Conservation (phyloP, 2,888 invertebrate species). For the Drosophila austrosaltans region DNA sequence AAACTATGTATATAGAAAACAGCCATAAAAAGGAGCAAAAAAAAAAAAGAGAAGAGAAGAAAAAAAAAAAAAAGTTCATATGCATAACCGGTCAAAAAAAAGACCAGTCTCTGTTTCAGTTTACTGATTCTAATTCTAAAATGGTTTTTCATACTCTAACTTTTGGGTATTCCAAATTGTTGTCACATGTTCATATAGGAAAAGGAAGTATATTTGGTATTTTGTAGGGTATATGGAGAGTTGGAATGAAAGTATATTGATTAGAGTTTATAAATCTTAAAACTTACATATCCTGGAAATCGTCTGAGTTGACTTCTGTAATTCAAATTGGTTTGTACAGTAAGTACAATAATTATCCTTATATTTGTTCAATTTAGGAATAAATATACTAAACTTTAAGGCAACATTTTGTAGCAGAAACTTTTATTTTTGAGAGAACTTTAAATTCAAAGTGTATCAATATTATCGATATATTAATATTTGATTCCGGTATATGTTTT, state of each 20-base stretch:
- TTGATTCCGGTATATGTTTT: background rate
- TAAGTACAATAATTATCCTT: too few species aligned
- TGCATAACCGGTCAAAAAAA: conserved; percentile 70
- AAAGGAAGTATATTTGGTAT: conserved; percentile 27
- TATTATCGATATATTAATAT: background rate
- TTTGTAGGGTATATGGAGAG: conserved; percentile 10
- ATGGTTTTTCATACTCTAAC: conserved; percentile 9
- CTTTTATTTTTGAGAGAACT: too few species aligned
- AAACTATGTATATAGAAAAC: conserved; percentile 47
- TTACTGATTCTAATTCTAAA: conserved; percentile 19
- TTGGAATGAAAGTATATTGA: background rate
- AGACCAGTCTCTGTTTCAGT: conserved; percentile 53
- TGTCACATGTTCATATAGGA: background rate
- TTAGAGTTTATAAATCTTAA: too few species aligned
- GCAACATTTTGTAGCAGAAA: too few species aligned
- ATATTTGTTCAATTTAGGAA: too few species aligned
- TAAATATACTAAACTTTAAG: too few species aligned
- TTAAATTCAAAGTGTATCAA: background rate
- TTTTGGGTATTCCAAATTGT: background rate
- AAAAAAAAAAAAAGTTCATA: conserved; percentile 39
- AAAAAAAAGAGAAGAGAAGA: background rate
- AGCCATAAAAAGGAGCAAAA: conserved; percentile 66
- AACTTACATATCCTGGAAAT: too few species aligned
- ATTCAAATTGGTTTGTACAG: too few species aligned
- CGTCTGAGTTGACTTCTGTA: too few species aligned